Evolutionary conservation across 2,797 vertebrate genomes (phyloP), one percentile per base, ranked within the genome.

Genomic region (Varecia variegata): DNA sequence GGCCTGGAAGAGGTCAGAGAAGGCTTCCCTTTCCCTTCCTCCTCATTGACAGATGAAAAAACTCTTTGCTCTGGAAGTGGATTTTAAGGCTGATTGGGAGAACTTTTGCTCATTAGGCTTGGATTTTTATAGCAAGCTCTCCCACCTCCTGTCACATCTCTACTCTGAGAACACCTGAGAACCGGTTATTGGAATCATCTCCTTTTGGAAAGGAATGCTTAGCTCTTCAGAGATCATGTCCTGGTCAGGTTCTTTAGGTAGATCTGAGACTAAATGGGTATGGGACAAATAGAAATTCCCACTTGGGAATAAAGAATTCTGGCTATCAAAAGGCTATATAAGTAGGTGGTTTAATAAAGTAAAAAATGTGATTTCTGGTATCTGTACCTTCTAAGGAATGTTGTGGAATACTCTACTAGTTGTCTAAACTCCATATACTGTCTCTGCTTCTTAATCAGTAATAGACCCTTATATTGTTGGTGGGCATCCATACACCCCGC

Each of bases 1-100:
- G 56, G 74, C 35, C 40, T 54, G 73, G 65, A 79, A 86, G 35
- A 47, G 30, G 12, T 14, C 45, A 77, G 56, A 70, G 43, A 67
- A 43, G 23, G 11, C 58, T 13, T 23, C 14, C 7, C 0, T 2
- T 3, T 2, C 5, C 12, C 1, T 2, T 15, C 7, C 13, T 25
- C 15, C 8, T 70, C 45, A 0, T 15, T 65, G 43, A 20, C 0
- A 13, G 65, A 35, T 2, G 52, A 27, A 62, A 60, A 85, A 32
- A n/a, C 18, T n/a, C 30, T 71, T n/a, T 30, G 32, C 52, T 47
- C 71, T 60, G 13, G 92, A 84, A 52, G 27, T 20, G n/a, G 60
- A 43, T 47, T 47, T 50, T 50, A 8, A 40, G 32, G 21, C 45
- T 14, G 15, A n/a, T 5, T 20, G 27, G 65, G 47, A 85, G 45